Evolutionary conservation across 2,888 invertebrate genomes (phyloP), one percentile per base, ranked within the genome.

Genomic region (Euproctis similis): DNA sequence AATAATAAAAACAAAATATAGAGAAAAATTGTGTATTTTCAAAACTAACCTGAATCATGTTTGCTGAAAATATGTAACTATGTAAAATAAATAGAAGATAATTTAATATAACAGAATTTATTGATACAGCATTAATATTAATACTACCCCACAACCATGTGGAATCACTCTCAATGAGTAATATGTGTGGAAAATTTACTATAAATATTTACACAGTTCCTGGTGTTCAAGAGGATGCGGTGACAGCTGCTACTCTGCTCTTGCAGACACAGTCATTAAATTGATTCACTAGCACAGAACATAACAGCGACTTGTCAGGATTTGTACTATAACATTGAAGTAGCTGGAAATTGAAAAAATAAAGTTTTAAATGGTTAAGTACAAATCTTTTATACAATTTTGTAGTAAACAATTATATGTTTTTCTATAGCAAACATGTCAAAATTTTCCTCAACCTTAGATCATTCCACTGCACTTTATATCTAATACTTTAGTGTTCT

Each of bases 191-290:
- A 38, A 30, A 28, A 42, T 53, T 44, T 37, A 39, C 42, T 47
- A 52, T 36, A 39, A 51, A 53, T 57, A 57, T 62, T 47, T 60
- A 61, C 55, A 63, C 32, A 40, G 30, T 39, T 36, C 33, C 16
- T 6, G 16, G 13, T 16, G 49, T 48, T 78, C 68, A 80, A 46
- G 80, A 78, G 1, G 70, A 57, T 8, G 77, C 72, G 1, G 80
- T 58, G 16, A 84, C 65, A 0, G 82, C 77, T 7, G 80, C 70
- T 22, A 84, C 59, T 43, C 84, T 64, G 56, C 81, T 84, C 60
- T 72, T 68, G 68, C 84, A 82, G 25, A 84, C 84, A 71, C 84
- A 84, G 65, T 84, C 80, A 76, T 82, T 82, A 60, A 84, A 84
- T 54, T 82, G 59, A 67, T 75, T 81, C 54, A 84, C 84, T 70